phyloP scores from a whole-genome alignment of 2,888 invertebrate genomes.

The Dolichopus griseipennis region DNA sequence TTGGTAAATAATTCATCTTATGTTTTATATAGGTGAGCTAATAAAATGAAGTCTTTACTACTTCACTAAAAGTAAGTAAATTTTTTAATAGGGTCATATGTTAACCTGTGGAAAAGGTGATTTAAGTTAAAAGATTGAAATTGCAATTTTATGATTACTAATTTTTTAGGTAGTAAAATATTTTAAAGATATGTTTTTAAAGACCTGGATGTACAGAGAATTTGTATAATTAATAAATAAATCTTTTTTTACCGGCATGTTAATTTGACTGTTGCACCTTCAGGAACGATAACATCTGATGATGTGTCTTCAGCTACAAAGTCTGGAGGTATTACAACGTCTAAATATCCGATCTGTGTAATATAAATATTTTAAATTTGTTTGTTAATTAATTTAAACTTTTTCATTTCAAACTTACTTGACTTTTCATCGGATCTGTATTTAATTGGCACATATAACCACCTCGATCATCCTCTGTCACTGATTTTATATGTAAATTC shows the following conservation, averaged over 20 bases:
- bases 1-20: too few species aligned
- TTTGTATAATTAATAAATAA: not conserved
- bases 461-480: slow-evolving; percentile 80
- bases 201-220: not conserved
- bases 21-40: too few species aligned
- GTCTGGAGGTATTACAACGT: slow-evolving; percentile 86
- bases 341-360: slow-evolving; percentile 68
- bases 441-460: slow-evolving; percentile 93
- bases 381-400: not conserved
- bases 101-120: too few species aligned
- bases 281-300: slow-evolving; percentile 80
- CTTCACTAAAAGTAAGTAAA: too few species aligned
- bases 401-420: slow-evolving; percentile 51
- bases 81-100: too few species aligned
- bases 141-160: slow-evolving; percentile 11
- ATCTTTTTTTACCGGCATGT: slow-evolving; percentile 47
- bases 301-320: slow-evolving; percentile 79
- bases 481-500: slow-evolving; percentile 81
- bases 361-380: not conserved
- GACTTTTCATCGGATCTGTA: slow-evolving; percentile 90
- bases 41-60: too few species aligned
- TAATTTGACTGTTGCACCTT: slow-evolving; percentile 63
- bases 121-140: slow-evolving; percentile 17
- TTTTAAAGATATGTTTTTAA: slow-evolving; percentile 10
- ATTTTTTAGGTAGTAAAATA: not conserved